These are phyloP conservation scores for Atta colombica DNA, from an alignment of 1,140 invertebrate species.

Conservation along the genomic window DNA sequence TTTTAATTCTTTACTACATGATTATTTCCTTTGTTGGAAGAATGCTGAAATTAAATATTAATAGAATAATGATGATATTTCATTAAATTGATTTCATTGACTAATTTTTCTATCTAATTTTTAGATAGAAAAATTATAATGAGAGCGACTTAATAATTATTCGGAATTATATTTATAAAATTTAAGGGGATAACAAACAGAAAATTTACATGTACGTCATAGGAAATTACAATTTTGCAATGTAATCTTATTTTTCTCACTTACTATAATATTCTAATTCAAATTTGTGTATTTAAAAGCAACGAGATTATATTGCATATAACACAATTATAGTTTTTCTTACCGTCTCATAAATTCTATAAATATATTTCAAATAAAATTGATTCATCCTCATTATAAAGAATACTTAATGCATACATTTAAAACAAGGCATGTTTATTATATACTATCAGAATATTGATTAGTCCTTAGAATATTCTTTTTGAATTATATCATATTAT, in stretches of 20 bases:
- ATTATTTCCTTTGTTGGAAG: conserved; percentile 5
- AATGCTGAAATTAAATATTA: conserved; percentile 21
- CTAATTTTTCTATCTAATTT: conserved; percentile 4
- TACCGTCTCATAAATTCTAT: background rate
- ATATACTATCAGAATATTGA: background rate
- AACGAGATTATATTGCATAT: background rate
- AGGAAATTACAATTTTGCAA: background rate
- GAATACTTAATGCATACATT: background rate
- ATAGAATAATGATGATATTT: conserved; percentile 10
- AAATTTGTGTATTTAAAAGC: background rate
- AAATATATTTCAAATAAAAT: conserved; percentile 1
- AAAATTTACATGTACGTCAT: background rate
- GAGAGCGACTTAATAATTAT: background rate
- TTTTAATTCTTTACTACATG: conserved; percentile 2
- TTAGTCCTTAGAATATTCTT: conserved; percentile 11
- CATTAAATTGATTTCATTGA: conserved; percentile 18
- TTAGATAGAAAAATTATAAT: conserved; percentile 12
- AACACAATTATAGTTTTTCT: background rate
- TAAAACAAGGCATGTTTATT: conserved; percentile 27
- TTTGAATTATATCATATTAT: background rate
- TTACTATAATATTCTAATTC: background rate
- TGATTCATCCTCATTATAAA: background rate
- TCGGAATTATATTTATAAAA: background rate
- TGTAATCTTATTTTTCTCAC: background rate
- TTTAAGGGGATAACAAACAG: background rate